A percentile compares a stretch with the other conserved stretches of the same genome.
Evolutionary conservation across 2,888 invertebrate genomes (phyloP).

Genomic region (Euproctis similis): DNA sequence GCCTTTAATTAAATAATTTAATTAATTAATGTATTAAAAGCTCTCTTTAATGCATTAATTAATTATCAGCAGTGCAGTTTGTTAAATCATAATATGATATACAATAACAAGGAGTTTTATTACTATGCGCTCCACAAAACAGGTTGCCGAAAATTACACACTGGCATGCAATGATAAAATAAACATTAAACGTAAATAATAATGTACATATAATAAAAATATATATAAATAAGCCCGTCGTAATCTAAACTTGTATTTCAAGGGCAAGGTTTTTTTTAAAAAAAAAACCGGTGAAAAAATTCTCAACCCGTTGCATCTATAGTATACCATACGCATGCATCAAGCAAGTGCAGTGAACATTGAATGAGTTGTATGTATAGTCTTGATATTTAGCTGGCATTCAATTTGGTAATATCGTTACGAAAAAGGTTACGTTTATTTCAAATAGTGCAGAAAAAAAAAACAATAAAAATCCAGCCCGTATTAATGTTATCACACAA

Average conservation of each 20-base stretch:
- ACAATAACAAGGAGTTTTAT: too few species aligned
- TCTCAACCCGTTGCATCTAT: conserved; percentile 63
- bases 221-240: conserved; percentile 47
- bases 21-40: too few species aligned
- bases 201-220: too few species aligned
- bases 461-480: too few species aligned
- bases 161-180: too few species aligned
- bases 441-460: too few species aligned
- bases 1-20: too few species aligned
- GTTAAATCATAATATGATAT: too few species aligned
- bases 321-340: conserved; percentile 41
- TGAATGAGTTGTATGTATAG: conserved; percentile 12
- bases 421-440: not conserved
- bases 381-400: conserved; percentile 19
- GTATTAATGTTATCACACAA: too few species aligned
- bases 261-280: conserved; percentile 67
- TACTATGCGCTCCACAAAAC: too few species aligned
- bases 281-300: conserved; percentile 60
- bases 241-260: conserved; percentile 74
- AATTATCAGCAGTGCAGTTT: too few species aligned
- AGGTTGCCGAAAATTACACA: conserved; percentile 14
- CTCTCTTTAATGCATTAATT: too few species aligned
- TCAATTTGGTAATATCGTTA: not conserved
- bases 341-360: conserved; percentile 56
- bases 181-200: conserved; percentile 9